phyloP scores from a whole-genome alignment of 2,113 vertebrate species.

The Takifugu flavidus region DNA sequence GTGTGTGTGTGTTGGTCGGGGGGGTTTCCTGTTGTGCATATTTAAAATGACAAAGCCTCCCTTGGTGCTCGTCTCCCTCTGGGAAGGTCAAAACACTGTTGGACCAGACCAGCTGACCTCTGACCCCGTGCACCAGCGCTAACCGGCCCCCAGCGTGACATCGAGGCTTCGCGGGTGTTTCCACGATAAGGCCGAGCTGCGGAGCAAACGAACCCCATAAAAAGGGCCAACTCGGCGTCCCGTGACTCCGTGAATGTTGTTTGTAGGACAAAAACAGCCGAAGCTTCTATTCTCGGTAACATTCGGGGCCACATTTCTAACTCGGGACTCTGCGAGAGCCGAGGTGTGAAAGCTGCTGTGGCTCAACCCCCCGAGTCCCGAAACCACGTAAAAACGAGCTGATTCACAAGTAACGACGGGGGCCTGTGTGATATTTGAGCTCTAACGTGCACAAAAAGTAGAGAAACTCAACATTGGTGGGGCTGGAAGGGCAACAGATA shows the following conservation, averaged over 20 bases:
- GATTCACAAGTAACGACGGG: too few species aligned
- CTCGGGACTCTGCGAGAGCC: slow-evolving; percentile 2
- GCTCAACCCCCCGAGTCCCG: too few species aligned
- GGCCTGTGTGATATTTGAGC: too few species aligned
- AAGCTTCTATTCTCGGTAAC: too few species aligned
- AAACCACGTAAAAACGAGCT: too few species aligned
- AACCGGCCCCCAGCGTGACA: slow-evolving; percentile 17
- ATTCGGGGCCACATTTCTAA: background rate
- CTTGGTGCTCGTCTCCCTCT: slow-evolving; percentile 11
- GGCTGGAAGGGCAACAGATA: background rate
- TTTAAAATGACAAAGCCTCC: slow-evolving; percentile 32
- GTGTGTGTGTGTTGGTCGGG: background rate
- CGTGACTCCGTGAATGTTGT: too few species aligned
- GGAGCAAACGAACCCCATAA: too few species aligned
- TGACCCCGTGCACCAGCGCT: background rate
- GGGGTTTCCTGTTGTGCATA: slow-evolving; percentile 10
- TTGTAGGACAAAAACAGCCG: too few species aligned
- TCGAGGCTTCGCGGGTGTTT: slow-evolving; percentile 5
- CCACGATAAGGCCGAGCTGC: too few species aligned
- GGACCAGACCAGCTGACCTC: slow-evolving; percentile 27
- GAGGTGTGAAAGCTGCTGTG: slow-evolving; percentile 25
- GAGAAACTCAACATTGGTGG: background rate
- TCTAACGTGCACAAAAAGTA: background rate
- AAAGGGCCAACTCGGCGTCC: too few species aligned
- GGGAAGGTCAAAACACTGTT: slow-evolving; percentile 14